These are phyloP conservation scores for Puma concolor DNA, from an alignment of 2,113 vertebrate genomes.

Conservation along the genomic window DNA sequence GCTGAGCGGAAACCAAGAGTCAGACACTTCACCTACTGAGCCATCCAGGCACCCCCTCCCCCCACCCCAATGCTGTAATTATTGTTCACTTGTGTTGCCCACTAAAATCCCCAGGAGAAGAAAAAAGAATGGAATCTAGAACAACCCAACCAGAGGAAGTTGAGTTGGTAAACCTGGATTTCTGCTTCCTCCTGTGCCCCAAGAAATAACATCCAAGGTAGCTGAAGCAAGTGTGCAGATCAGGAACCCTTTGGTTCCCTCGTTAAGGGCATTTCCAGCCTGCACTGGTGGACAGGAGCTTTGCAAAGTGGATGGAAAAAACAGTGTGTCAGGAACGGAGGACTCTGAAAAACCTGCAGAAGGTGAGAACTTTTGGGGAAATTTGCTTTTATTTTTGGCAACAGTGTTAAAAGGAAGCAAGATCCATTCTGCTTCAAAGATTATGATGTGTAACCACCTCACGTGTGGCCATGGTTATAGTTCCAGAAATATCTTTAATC, in stretches of 20 bases:
- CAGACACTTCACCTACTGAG: too few relatives aligned
- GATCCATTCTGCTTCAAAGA: not conserved
- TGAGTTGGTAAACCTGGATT: not conserved
- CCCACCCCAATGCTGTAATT: not conserved
- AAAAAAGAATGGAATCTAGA: not conserved
- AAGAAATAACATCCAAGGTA: not conserved
- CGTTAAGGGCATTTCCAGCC: not conserved
- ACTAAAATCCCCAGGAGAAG: not conserved
- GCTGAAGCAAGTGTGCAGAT: not conserved
- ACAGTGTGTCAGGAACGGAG: not conserved
- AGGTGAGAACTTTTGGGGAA: not conserved
- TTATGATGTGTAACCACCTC: not conserved
- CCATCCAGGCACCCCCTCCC: too few relatives aligned
- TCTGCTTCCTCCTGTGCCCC: too few relatives aligned
- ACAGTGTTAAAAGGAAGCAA: not conserved
- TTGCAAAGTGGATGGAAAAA: not conserved
- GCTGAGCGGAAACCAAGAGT: too few relatives aligned
- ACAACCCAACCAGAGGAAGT: not conserved
- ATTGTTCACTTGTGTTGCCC: not conserved
- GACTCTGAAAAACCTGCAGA: not conserved
- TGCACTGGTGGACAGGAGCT: not conserved
- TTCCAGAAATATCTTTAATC: not conserved
- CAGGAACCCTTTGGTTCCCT: not conserved
- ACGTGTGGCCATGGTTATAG: not conserved
- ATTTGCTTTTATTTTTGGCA: slow-evolving; percentile 9